These are phyloP conservation scores for Palythoa grandis DNA, from an alignment of 92 coral and sea anemone genomes.

Conservation along the genomic window DNA sequence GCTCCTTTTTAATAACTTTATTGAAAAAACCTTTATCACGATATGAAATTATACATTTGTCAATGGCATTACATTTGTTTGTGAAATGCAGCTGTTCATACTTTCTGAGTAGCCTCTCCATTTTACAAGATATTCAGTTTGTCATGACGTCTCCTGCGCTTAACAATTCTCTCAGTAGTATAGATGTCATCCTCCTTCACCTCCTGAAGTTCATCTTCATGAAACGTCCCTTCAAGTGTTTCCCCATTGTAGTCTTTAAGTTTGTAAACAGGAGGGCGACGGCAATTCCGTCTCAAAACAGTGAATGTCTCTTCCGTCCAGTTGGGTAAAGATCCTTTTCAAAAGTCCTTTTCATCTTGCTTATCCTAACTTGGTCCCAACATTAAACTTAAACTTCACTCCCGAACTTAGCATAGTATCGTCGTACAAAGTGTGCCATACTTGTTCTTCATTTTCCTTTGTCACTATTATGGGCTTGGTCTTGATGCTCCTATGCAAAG, in stretches of 20 bases:
- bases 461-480: background rate
- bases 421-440: background rate
- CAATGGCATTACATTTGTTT: background rate
- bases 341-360: background rate
- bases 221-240: background rate
- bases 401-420: background rate
- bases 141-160: no score
- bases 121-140: no score
- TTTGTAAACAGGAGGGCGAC: background rate
- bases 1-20: no score
- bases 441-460: background rate
- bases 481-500: no score
- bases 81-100: no score
- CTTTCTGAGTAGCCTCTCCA: no score
- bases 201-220: background rate
- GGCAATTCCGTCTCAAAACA: background rate
- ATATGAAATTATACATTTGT: no score
- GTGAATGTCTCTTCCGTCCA: background rate
- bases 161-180: no score
- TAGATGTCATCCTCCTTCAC: background rate
- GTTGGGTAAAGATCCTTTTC: background rate
- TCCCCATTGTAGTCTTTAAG: background rate
- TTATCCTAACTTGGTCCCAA: background rate
- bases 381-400: background rate
- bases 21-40: no score